Evolutionary conservation across 1,140 invertebrate genomes (phyloP), one percentile per base, ranked within the genome.

Genomic region (Zaprionus tsacasi): DNA sequence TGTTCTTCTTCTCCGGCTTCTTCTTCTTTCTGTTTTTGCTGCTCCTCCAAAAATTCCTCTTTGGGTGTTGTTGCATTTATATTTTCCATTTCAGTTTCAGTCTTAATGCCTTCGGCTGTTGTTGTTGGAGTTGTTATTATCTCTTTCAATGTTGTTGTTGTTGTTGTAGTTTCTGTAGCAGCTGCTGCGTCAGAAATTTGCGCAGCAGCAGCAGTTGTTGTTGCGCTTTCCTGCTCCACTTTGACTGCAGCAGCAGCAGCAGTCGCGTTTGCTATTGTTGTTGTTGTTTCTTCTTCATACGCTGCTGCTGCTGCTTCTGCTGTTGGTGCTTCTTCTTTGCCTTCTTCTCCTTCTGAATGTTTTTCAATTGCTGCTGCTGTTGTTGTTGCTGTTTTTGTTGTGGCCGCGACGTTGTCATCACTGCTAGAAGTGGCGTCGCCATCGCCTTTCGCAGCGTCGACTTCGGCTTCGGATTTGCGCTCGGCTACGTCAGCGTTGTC

Each of bases 101-200:
- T 89, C 78, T 89, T 88, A 55, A 88, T 89, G 73, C 63, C 17
- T 64, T 76, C 78, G 13, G 25, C 30, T 45, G 40, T 56, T 58
- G 59, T 61, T 35, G 52, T 30, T 21, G 21, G 21, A 21, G 21
- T 21, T 50, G 66, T 21, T 65, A 30, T 38, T 64, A 43, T n/a
- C 58, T 35, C 54, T 17, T 67, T 58, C 10, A 36, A 1, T 64
- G 15, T 52, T 35, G 54, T 33, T 52, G 64, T 38, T 67, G 67
- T 57, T 72, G 35, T 40, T 50, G 27, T 63, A 56, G 80, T 13
- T 72, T 73, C 61, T 30, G 27, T 25, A 50, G 36, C 35, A 59
- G 59, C 58, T 57, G 36, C 57, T 70, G 73, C 59, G 56, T 21
- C 72, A 55, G n/a, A 45, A 45, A 45, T 45, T 15, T 45, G n/a